Conservation (phyloP, 1,140 invertebrate species). For the Telenomus remus region DNA sequence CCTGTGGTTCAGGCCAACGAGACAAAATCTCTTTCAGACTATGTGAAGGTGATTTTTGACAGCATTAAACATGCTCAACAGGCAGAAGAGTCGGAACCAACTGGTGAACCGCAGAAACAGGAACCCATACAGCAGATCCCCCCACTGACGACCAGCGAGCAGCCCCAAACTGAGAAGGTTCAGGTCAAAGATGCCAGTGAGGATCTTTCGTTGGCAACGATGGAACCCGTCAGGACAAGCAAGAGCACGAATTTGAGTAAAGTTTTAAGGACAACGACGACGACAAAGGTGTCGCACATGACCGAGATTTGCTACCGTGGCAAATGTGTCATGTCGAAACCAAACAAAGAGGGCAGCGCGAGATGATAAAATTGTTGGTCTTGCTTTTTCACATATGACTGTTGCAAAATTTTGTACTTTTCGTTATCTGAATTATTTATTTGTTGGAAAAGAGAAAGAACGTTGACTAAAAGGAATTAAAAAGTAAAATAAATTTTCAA, state of each 20-base stretch:
- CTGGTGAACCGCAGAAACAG: slow-evolving; percentile 53
- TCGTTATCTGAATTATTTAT: slow-evolving; percentile 37
- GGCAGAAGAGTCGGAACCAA: slow-evolving; percentile 33
- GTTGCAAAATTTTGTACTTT: too few relatives aligned
- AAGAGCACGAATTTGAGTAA: slow-evolving; percentile 71
- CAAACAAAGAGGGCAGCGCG: slow-evolving; percentile 65
- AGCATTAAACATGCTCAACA: slow-evolving; percentile 68
- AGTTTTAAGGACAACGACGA: slow-evolving; percentile 82
- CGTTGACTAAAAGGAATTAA: too few relatives aligned
- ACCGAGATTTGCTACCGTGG: slow-evolving; percentile 91
- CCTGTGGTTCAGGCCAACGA: slow-evolving; percentile 39
- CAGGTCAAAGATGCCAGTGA: neutral
- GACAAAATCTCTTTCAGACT: slow-evolving; percentile 66
- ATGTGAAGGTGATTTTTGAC: slow-evolving; percentile 72
- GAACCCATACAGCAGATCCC: slow-evolving; percentile 22
- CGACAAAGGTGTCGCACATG: slow-evolving; percentile 87
- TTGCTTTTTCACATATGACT: neutral
- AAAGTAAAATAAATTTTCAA: too few relatives aligned
- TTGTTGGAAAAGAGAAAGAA: neutral
- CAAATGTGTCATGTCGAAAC: slow-evolving; percentile 85
- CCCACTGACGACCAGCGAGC: slow-evolving; percentile 11
- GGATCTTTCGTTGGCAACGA: slow-evolving; percentile 43
- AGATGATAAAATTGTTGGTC: slow-evolving; percentile 49
- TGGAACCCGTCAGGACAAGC: slow-evolving; percentile 29
- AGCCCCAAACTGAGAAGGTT: slow-evolving; percentile 1